Base-by-base conservation (phyloP, 2,888 invertebrate species). In the Sesia bembeciformis region DNA sequence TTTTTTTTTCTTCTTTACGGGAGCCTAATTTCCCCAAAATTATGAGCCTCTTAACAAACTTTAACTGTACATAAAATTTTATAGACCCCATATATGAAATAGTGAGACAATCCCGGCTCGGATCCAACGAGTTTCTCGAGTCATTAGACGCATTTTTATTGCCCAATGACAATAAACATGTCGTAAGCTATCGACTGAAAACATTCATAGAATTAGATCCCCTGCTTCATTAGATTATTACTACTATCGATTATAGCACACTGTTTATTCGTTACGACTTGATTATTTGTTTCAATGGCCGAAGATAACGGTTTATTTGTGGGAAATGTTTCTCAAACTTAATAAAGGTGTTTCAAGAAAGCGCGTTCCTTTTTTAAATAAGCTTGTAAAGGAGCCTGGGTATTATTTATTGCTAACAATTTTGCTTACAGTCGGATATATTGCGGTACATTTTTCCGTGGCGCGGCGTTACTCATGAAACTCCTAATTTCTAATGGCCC, bases 401-500 rank as follows among this genome's bases (percentile, higher is more conserved):
- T 76, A 80, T 81, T 84, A 87, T 87, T 88, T 86, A 88, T 85
- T 73, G 75, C 80, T 66, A 64, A 81, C 85, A 84, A 86, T 86
- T 86, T 84, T 78, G 82, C 79, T 78, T 80, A 80, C 81, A 78
- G 75, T 70, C 70, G 74, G 71, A 85, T 84, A 86, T 87, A 87
- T 86, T 78, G 78, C 76, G 66, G 77, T 79, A 80, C 82, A 87
- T 86, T 87, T 86, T 83, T 86, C 83, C 74, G 70, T 72, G 62
- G 75, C 69, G 66, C 70, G 66, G 66, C 64, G 67, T 68, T 72
- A 64, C 75, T 73, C 74, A 67, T 66, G 71, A 68, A 80, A 77
- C 82, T 84, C 78, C 84, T 89, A 88, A 90, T 89, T 90, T 89
- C 88, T 90, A 89, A 90, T 90, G 88, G 88, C 62, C 87, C 86